Evolutionary conservation across 2,113 vertebrate species (phyloP), one percentile per base, ranked within the genome.

Genomic region (Scophthalmus maximus): DNA sequence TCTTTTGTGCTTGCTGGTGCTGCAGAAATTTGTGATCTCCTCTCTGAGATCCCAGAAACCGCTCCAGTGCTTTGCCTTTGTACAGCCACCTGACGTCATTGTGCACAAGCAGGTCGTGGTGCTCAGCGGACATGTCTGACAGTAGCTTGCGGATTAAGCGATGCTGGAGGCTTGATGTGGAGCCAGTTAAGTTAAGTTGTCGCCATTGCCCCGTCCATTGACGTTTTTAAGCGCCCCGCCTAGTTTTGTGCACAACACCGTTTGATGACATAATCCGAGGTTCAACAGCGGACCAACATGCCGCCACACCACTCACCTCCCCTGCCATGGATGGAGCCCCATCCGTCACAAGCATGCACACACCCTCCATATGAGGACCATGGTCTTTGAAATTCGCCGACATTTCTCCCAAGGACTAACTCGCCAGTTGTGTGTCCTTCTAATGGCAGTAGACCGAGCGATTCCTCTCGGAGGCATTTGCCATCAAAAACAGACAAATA

Each of bases 61-160:
- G 15, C 40, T 73, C 26, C 58, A 77, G 50, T 22, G 73, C 68
- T 20, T 77, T 80, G 20, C 60, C 76, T 73, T 84, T 69, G 23
- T 46, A 61, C 14, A 80, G 52, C 30, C 58, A 77, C 9, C 68
- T 58, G 4, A 81, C 52, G 15, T 73, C 73, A 56, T 56, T 73
- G 26, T 73, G 63, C 34, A 76, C 46, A 62, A 80, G 73, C 8
- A 76, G 46, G 70, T 62, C 11, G 11, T 34, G 17, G 32, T 80
- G 58, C 46, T 74, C 66, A 58, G 69, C 46, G 42, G 65, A 78
- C 69, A 63, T 79, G 17, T 68, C 67, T 52, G 42, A 51, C n/a
- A 78, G 49, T n/a, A 73, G 63, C 14, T 2, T 38, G 46, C 6
- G n/a, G 22, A 78, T n/a, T n/a, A n/a, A n/a, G n/a, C n/a, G n/a